Conservation (phyloP, 2,888 invertebrate genomes). For the Pachydiplax longipennis region DNA sequence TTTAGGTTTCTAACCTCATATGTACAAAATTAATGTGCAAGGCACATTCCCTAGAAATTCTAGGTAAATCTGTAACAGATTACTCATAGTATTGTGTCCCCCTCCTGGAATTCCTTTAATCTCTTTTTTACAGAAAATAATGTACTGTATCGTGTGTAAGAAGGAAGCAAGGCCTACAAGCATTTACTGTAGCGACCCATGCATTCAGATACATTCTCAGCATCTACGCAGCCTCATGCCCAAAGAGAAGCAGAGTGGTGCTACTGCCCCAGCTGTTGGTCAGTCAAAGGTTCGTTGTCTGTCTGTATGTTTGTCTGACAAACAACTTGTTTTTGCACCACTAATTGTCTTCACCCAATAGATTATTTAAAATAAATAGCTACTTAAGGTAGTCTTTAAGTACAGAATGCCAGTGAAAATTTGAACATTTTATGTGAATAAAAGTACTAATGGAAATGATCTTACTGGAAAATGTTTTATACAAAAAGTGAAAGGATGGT, state of each 20-base stretch:
- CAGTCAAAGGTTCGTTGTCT: slow-evolving; percentile 43
- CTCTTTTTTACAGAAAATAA: slow-evolving; percentile 52
- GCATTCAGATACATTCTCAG: slow-evolving; percentile 85
- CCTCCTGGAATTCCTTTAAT: neutral
- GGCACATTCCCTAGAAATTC: neutral
- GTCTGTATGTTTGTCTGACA: slow-evolving; percentile 16
- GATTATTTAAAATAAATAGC: neutral
- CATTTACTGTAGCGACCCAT: slow-evolving; percentile 88
- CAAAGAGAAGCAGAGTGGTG: slow-evolving; percentile 46
- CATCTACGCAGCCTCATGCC: slow-evolving; percentile 59
- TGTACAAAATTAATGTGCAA: neutral
- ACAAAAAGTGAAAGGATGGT: neutral
- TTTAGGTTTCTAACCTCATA: neutral
- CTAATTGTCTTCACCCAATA: neutral
- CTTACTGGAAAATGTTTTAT: neutral
- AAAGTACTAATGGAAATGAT: neutral
- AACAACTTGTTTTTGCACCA: neutral
- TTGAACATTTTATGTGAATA: neutral
- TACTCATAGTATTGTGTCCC: neutral
- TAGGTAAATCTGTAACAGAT: neutral
- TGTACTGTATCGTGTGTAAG: slow-evolving; percentile 79
- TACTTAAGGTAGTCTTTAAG: neutral
- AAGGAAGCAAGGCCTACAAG: slow-evolving; percentile 76
- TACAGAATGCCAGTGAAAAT: neutral
- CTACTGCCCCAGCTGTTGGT: slow-evolving; percentile 27